These are phyloP conservation scores for Thelaira solivaga DNA, from an alignment of 2,888 invertebrate species.

Conservation along the genomic window DNA sequence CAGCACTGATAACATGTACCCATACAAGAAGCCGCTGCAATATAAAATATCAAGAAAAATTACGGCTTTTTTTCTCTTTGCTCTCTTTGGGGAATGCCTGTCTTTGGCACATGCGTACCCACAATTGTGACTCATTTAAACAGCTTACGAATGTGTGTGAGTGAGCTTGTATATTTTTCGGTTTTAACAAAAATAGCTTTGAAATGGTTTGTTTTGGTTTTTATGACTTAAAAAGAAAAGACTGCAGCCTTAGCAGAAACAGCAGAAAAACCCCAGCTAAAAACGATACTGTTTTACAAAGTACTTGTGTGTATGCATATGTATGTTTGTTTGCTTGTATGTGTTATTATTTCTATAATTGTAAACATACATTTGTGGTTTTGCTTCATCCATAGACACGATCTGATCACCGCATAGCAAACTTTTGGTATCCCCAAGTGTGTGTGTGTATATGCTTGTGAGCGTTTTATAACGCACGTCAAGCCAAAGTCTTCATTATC, in stretches of 20 bases:
- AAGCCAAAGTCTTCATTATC: constrained; percentile 39
- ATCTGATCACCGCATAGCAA: constrained; percentile 37
- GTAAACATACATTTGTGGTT: constrained; percentile 42
- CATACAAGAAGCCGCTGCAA: constrained; percentile 34
- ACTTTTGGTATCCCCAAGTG: background rate
- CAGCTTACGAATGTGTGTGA: background rate
- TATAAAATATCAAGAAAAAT: constrained; percentile 3
- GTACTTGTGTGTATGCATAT: background rate
- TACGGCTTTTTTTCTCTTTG: constrained; percentile 39
- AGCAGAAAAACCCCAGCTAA: constrained; percentile 11
- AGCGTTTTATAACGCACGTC: constrained; percentile 25
- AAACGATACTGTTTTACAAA: constrained; percentile 51
- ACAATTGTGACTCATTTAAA: constrained; percentile 53
- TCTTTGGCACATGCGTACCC: constrained; percentile 57
- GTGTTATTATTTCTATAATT: background rate
- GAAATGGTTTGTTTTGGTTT: constrained; percentile 46
- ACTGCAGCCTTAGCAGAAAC: too few species aligned
- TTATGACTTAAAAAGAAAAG: constrained; percentile 25
- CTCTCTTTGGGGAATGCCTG: constrained; percentile 64
- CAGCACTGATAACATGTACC: background rate
- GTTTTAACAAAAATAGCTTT: constrained; percentile 32
- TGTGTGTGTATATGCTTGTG: background rate
- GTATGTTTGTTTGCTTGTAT: background rate
- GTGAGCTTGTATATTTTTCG: background rate
- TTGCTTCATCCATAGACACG: constrained; percentile 36